Evolutionary conservation across 1,140 invertebrate species (phyloP), one percentile per base, ranked within the genome.

Genomic region (Glomeris maerens): DNA sequence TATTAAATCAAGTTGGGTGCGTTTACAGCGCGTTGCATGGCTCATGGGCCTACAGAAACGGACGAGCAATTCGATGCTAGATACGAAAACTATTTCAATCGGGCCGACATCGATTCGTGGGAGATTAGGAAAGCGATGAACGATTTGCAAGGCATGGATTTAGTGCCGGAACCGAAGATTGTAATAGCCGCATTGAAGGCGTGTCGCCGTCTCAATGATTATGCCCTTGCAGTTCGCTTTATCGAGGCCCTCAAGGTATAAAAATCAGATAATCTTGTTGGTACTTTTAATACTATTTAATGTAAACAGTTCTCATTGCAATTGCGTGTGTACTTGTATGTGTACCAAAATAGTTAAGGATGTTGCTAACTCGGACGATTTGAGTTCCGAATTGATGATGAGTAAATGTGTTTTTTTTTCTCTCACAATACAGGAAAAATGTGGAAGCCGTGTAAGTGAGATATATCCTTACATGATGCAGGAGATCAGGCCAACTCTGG

Each of bases 71-170:
- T 84, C 62, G 80, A 84, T 63, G 66, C 70, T 21, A 72, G 84
- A 62, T 93, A 84, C 67, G 80, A 83, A 64, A 74, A 78, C 22
- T 96, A 79, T 67, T 92, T 98, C 71, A 86, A 79, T 64, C 77
- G 86, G 45, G 73, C 77, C 38, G 84, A 96, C 58, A 89, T 98
- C 64, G 94, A 98, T 72, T 81, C 82, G 36, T 98, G 95, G 95
- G 90, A 96, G 72, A 76, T 94, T 53, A 79, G 95, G 22, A 86
- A 91, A 61, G 73, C 64, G n/a, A 72, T 78, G 68, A 72, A 70
- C 59, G 74, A 76, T 53, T 52, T 77, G 17, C 73, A 79, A 69
- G 85, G 83, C 59, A 82, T 86, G 77, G 94, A 99, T 74, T 72
- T 90, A 56, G 79, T 99, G 36, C 93, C 95, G 3, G 93, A 98